These are phyloP conservation scores for Dermatemys mawii DNA, from an alignment of 2,113 vertebrate genomes.

Conservation along the genomic window DNA sequence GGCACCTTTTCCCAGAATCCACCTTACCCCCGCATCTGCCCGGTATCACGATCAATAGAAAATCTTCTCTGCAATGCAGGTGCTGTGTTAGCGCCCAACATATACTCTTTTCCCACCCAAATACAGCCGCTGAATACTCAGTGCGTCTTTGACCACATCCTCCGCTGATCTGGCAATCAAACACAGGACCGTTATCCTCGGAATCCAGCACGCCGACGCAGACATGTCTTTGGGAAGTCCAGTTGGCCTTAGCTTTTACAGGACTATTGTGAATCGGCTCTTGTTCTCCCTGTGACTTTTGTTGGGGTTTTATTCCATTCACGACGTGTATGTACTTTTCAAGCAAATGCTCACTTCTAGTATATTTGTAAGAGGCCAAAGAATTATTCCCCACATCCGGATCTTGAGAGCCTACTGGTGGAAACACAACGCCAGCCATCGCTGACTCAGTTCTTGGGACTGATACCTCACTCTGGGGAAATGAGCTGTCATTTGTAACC, in stretches of 20 bases:
- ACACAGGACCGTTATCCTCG: too few species aligned
- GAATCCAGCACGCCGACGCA: constrained; percentile 52
- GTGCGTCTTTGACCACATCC: constrained; percentile 59
- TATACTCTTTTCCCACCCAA: constrained; percentile 74
- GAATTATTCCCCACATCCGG: constrained; percentile 66
- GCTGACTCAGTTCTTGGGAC: not conserved
- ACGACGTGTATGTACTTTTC: not conserved
- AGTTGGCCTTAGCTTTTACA: constrained; percentile 65
- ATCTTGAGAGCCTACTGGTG: constrained; percentile 42
- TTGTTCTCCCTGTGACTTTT: too few species aligned
- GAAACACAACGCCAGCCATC: not conserved
- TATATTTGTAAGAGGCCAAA: constrained; percentile 49
- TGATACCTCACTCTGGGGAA: not conserved
- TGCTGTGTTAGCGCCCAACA: constrained; percentile 74
- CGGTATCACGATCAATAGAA: constrained; percentile 4
- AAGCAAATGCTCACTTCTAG: constrained; percentile 48
- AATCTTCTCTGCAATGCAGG: constrained; percentile 72
- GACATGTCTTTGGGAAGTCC: constrained; percentile 74
- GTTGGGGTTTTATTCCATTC: too few species aligned
- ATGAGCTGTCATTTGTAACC: not conserved
- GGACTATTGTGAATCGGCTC: too few species aligned
- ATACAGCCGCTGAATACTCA: constrained; percentile 43
- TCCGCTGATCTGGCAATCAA: constrained; percentile 63
- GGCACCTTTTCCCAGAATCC: constrained; percentile 4
- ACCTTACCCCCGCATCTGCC: constrained; percentile 54